phyloP scores from a whole-genome alignment of 2,888 invertebrate species.

The Hyles lineata region DNA sequence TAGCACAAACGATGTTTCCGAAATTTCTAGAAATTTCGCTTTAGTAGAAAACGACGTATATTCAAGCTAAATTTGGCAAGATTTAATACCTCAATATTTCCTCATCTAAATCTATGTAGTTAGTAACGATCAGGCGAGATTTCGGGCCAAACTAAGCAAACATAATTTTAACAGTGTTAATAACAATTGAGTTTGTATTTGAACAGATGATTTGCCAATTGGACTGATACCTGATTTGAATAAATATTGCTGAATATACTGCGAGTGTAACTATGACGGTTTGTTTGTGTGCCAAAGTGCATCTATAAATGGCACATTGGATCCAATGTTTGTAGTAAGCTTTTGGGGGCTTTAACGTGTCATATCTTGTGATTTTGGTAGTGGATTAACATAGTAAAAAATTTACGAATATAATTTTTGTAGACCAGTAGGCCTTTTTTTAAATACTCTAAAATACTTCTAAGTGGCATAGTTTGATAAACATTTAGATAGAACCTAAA shows the following conservation, averaged over 20 bases:
- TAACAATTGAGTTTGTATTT: constrained; percentile 8
- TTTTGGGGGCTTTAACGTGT: neutral
- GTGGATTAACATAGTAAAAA: too few species aligned
- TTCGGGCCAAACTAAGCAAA: constrained; percentile 6
- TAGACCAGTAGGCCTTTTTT: too few species aligned
- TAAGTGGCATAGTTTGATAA: too few species aligned
- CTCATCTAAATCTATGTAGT: constrained; percentile 2
- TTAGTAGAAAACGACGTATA: neutral
- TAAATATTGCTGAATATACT: neutral
- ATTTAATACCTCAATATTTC: neutral
- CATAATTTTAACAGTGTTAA: constrained; percentile 23
- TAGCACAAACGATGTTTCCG: neutral
- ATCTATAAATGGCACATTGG: neutral
- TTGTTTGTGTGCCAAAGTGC: neutral
- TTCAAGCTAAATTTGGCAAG: neutral
- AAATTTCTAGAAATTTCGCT: neutral
- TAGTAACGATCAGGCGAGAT: neutral
- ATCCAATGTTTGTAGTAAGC: neutral
- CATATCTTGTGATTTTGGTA: neutral
- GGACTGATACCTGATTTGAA: neutral
- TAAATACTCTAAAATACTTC: too few species aligned
- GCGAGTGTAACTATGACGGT: neutral
- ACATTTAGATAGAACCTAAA: too few species aligned
- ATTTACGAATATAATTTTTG: too few species aligned
- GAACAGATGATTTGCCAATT: constrained; percentile 6